Evolutionary conservation across 2,797 vertebrate genomes (phyloP), one percentile per base, ranked within the genome.

Genomic region (Melanotaenia maccullochi): DNA sequence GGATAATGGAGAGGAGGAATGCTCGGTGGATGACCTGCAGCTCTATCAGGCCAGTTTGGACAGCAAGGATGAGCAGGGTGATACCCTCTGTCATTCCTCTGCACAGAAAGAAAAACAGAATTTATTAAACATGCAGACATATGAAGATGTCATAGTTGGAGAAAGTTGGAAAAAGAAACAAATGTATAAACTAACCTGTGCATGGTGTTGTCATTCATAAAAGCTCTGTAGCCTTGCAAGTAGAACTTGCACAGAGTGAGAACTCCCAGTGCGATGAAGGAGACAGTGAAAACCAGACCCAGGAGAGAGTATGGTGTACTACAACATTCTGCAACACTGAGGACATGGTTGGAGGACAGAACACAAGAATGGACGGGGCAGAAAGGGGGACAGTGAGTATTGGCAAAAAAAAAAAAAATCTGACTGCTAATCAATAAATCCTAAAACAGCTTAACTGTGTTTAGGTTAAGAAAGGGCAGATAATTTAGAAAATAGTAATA

Each of bases 241-340:
- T 99, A 99, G 87, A 99, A 99, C 93, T 99, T 99, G 96, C 98
- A 99, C 87, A 99, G 97, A 1, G 98, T 99, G 81, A 99, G 93
- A 75, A 99, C 97, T 49, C 98, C 98, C 93, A 99, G 87, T 28
- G 97, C 97, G 52, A 99, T 96, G 70, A 99, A 99, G 40, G 97
- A 99, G 68, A 99, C 97, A 0, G 97, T 99, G 87, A 99, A 99
- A 57, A 99, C 97, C 91, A 99, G 92, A n/a, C 97, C 97, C 91
- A 99, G 88, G 61, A 99, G 94, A 0, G 97, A 99, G 82, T 99
- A 99, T 0, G 98, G 98, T 12, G 97, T 98, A 90, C 98, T 98
- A 82, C 98, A 99, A 91, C 97, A 99, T 88, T 99, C 98, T 9
- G 98, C 97, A 84, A 99, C 96, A 90, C 98, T 99, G 49, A 52